These are phyloP conservation scores for Percina caprodes DNA, from an alignment of 2,113 vertebrate genomes.

Conservation along the genomic window DNA sequence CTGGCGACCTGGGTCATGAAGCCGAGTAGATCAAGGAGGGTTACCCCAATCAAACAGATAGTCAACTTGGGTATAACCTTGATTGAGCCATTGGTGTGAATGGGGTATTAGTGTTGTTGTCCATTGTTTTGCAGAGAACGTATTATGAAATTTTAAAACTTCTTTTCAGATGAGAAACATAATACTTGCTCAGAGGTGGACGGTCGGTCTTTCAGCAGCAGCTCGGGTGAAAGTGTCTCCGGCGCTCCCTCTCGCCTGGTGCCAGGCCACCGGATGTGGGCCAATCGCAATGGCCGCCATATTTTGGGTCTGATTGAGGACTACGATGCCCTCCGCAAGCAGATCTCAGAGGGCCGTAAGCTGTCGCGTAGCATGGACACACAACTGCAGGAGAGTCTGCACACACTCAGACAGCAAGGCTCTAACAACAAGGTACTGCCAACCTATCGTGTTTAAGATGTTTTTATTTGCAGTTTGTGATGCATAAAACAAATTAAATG, in stretches of 20 bases:
- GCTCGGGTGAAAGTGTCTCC: slow-evolving; percentile 70
- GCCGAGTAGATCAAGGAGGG: too few species aligned
- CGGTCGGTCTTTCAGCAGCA: slow-evolving; percentile 76
- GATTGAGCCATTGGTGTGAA: too few species aligned
- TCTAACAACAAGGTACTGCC: slow-evolving; percentile 66
- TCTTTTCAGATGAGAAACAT: slow-evolving; percentile 60
- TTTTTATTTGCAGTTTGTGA: not conserved
- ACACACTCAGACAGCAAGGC: slow-evolving; percentile 56
- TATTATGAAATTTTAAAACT: not conserved
- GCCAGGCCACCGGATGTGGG: slow-evolving; percentile 87
- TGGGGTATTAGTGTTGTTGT: not conserved
- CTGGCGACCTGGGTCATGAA: too few species aligned
- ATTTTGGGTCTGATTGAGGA: slow-evolving; percentile 91
- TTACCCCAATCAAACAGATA: too few species aligned
- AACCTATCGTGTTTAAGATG: not conserved
- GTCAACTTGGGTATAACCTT: too few species aligned
- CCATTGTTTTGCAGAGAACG: not conserved
- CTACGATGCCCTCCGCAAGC: slow-evolving; percentile 89
- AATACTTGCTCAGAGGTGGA: slow-evolving; percentile 57
- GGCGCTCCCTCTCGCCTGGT: slow-evolving; percentile 80
- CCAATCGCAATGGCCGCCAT: slow-evolving; percentile 85
- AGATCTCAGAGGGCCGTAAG: slow-evolving; percentile 87
- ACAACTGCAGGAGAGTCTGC: slow-evolving; percentile 79
- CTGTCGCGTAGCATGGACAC: slow-evolving; percentile 83
- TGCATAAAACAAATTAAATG: not conserved